Evolutionary conservation across 2,797 vertebrate species (phyloP), one percentile per base, ranked within the genome.

Genomic region (Zalophus californianus): DNA sequence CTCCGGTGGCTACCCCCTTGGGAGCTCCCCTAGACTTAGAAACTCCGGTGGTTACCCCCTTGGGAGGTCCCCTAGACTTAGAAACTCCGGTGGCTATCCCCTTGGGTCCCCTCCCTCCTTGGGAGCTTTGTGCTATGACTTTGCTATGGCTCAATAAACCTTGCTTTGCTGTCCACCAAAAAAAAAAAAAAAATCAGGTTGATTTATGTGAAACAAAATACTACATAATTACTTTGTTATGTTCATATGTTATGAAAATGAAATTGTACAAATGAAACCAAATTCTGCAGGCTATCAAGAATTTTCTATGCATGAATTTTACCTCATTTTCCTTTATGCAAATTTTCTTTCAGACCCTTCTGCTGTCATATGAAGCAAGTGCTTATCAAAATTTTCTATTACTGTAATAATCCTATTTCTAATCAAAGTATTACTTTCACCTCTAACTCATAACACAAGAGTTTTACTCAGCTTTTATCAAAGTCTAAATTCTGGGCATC

Each of bases 401-500:
- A n/a, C 18, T 83, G 84, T 0, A 90, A 23, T 15, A 89, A 84
- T 60, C 16, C 2, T 79, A 78, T 56, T 92, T 95, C 86, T 73
- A 88, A 68, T 90, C 29, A 96, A 91, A 89, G 82, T 41, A 89
- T 27, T 83, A 90, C 62, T 87, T 92, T 97, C 44, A 95, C 32
- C 44, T 94, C 25, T 92, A 87, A 5, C 50, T 95, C 70, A 50
- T 54, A 88, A 75, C 10, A 90, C 12, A 83, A 78, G 7, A 50
- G 14, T 94, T 89, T 94, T 82, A 94, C 7, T 92, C 44, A 58
- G 44, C 52, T 91, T 84, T 72, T 64, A 62, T 66, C 11, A 52
- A 92, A 79, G 35, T 77, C 56, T 95, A 62, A 85, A 64, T 92
- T 91, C 35, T 87, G 60, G 18, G 16, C 25, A 82, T 80, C 77